Evolutionary conservation across 1,140 invertebrate genomes (phyloP), one percentile per base, ranked within the genome.

Genomic region (Dufourea novaeangliae): DNA sequence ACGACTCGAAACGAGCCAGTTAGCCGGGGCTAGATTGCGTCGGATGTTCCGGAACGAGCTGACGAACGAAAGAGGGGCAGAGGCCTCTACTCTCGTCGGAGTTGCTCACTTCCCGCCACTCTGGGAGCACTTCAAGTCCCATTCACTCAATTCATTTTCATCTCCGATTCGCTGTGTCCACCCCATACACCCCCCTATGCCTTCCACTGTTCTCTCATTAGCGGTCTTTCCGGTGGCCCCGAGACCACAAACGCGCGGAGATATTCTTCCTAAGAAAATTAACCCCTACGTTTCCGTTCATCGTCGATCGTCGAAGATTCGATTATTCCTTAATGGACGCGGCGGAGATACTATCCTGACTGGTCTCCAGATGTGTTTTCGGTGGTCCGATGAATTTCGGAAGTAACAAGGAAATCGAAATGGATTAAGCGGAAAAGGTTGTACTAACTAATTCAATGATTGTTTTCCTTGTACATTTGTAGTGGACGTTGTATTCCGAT

Each of bases 61-160:
- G n/a, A 79, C 37, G 39, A 63, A 39, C 44, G 29, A 39, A 11
- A 67, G 72, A 77, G 78, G 78, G 82, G 66, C 25, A 22, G 27
- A 29, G 56, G 41, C 56, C 70, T 56, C 73, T 17, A 20, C 46
- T 85, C 78, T 84, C 66, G 75, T 82, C 71, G 63, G 86, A 88
- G 90, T 87, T 92, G 91, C 87, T 91, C 91, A 91, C 90, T 92
- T 92, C 91, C 91, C 91, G 90, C 89, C 90, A 89, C 91, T 91
- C 89, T n/a, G 86, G 87, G 82, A 85, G 86, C 82, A 90, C 89
- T 91, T 85, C 88, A 91, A 73, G 84, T 89, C 87, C 85, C 85
- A 91, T 91, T 92, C 89, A 88, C 85, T 89, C 91, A 91, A 91
- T 92, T 92, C 90, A 91, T 92, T 92, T 90, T 91, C 89, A 90